phyloP scores from a whole-genome alignment of 1,140 invertebrate genomes.

The Leucophenga varia region DNA sequence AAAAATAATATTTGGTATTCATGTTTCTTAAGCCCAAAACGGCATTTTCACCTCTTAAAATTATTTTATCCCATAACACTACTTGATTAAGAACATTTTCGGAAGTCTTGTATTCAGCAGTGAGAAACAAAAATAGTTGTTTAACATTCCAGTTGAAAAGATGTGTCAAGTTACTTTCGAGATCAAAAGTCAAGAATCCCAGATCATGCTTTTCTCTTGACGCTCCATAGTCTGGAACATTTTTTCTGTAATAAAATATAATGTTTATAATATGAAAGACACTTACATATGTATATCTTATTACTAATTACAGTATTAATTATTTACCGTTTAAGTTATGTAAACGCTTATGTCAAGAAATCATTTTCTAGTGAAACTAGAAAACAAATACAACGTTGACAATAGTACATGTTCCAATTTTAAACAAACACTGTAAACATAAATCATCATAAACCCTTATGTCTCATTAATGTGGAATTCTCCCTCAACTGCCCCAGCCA shows the following conservation, averaged over 20 bases:
- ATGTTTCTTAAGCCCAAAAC: constrained; percentile 89
- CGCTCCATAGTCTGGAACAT: constrained; percentile 93
- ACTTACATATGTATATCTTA: neutral
- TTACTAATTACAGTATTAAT: too few relatives aligned
- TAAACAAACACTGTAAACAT: neutral
- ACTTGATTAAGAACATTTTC: constrained; percentile 92
- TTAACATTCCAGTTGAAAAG: constrained; percentile 99
- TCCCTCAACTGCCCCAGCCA: too few relatives aligned
- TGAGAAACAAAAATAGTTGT: constrained; percentile 94
- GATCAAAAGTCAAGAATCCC: constrained; percentile 91
- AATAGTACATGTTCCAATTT: neutral
- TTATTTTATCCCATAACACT: constrained; percentile 99
- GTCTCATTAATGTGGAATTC: too few relatives aligned
- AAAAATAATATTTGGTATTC: constrained; percentile 99
- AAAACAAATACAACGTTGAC: neutral
- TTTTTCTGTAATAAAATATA: constrained; percentile 72
- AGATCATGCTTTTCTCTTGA: constrained; percentile 93
- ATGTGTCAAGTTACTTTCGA: constrained; percentile 86
- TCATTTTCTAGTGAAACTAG: neutral
- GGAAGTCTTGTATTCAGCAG: constrained; percentile 91
- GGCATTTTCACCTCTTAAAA: constrained; percentile 89
- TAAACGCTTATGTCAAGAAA: neutral
- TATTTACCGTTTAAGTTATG: neutral
- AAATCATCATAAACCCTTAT: neutral
- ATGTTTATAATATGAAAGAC: neutral